Evolutionary conservation across 2,113 vertebrate genomes (phyloP).

Genomic region (Mormoops blainvillei): DNA sequence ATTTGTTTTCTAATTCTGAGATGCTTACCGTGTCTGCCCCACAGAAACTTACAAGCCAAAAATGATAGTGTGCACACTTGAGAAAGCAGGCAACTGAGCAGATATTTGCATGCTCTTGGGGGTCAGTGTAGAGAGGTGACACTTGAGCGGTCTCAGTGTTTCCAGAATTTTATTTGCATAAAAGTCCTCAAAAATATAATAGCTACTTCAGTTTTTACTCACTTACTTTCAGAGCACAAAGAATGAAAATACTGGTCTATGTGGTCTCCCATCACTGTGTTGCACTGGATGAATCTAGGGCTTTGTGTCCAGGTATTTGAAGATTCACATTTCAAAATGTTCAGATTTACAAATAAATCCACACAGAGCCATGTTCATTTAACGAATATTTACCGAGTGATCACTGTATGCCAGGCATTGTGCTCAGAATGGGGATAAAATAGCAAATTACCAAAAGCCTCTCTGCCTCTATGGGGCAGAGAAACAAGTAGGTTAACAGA

Average conservation of each 20-base stretch:
- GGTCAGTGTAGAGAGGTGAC: background rate
- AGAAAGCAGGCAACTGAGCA: background rate
- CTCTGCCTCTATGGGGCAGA: background rate
- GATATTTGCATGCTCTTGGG: background rate
- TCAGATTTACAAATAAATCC: background rate
- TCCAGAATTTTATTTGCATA: conserved; percentile 12
- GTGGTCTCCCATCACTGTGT: background rate
- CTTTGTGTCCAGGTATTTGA: background rate
- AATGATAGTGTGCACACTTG: background rate
- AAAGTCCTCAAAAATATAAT: background rate
- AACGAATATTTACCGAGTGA: background rate
- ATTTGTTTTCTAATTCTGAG: conserved; percentile 27
- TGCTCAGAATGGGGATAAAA: background rate
- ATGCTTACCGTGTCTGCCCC: background rate
- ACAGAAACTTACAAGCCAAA: background rate
- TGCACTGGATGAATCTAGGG: background rate
- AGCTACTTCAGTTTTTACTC: background rate
- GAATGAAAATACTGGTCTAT: background rate
- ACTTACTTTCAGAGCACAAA: background rate
- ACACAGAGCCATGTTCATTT: background rate
- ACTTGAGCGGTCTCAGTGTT: background rate
- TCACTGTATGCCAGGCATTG: background rate
- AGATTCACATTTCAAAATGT: background rate
- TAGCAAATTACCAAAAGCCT: background rate
- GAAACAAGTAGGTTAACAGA: background rate